These are phyloP conservation scores for Lethenteron reissneri DNA, from an alignment of 2,113 vertebrate genomes.

Conservation along the genomic window DNA sequence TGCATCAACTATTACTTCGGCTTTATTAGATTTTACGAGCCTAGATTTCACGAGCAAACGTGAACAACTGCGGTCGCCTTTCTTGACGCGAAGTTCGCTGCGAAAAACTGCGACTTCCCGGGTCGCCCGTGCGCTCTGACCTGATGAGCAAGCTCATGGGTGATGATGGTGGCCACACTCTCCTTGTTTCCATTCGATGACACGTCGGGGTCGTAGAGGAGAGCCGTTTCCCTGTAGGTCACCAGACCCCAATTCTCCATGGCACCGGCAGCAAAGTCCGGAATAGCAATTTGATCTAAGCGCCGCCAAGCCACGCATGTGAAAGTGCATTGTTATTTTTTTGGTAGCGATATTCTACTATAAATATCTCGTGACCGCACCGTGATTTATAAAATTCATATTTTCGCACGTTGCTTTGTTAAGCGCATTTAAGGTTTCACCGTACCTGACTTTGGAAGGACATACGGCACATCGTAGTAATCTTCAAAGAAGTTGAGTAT, in stretches of 20 bases:
- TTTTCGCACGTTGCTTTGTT: too few species aligned
- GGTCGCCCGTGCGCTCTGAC: constrained; percentile 18
- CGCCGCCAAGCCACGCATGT: neutral
- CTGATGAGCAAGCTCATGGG: constrained; percentile 80
- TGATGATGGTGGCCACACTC: constrained; percentile 38
- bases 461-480: neutral
- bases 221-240: constrained; percentile 59
- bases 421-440: neutral
- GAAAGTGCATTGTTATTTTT: too few species aligned
- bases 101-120: too few species aligned
- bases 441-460: constrained; percentile 3
- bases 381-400: too few species aligned
- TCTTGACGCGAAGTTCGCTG: too few species aligned
- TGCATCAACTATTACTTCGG: too few species aligned
- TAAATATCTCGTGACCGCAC: too few species aligned
- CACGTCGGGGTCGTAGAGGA: constrained; percentile 25
- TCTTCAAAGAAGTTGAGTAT: neutral
- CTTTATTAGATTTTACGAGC: too few species aligned
- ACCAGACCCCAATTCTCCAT: constrained; percentile 98
- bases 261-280: constrained; percentile 60
- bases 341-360: too few species aligned
- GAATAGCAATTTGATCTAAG: constrained; percentile 64
- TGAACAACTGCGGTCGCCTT: too few species aligned
- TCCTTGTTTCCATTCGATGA: constrained; percentile 66
- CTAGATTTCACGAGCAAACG: too few species aligned